phyloP scores from a whole-genome alignment of 1,140 invertebrate genomes.

The Neocloeon triangulifer region DNA sequence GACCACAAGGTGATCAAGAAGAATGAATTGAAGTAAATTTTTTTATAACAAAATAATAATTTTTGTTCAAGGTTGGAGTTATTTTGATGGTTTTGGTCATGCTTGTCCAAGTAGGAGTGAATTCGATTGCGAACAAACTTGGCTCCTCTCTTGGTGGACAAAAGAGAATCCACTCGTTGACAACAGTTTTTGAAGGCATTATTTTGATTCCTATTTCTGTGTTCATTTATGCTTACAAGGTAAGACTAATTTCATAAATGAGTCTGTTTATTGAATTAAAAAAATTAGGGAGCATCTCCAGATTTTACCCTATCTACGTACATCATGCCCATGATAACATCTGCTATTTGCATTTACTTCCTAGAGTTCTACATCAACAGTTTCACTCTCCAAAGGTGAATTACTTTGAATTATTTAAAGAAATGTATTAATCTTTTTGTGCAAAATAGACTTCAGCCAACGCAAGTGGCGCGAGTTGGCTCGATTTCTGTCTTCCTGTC shows the following conservation, averaged over 20 bases:
- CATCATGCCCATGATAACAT: background rate
- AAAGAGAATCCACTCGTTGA: conserved; percentile 4
- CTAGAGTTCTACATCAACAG: no score
- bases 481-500: conserved; percentile 9
- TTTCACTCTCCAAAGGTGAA: no score
- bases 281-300: conserved; percentile 1
- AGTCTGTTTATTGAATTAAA: background rate
- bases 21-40: no score
- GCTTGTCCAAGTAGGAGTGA: conserved; percentile 3
- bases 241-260: background rate
- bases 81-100: conserved; percentile 4
- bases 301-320: background rate
- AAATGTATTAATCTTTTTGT: background rate
- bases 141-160: conserved; percentile 4
- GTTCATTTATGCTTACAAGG: conserved; percentile 3
- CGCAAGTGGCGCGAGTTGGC: conserved; percentile 10
- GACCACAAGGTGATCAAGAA: conserved; percentile 9
- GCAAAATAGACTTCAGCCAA: no score
- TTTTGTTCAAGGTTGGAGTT: conserved; percentile 8
- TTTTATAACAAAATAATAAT: conserved; percentile 1
- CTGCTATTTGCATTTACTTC: no score
- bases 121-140: conserved; percentile 4
- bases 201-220: conserved; percentile 4
- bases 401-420: background rate
- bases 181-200: conserved; percentile 5